Conservation (phyloP, 2,888 invertebrate species). For the Cheilosia urbana region DNA sequence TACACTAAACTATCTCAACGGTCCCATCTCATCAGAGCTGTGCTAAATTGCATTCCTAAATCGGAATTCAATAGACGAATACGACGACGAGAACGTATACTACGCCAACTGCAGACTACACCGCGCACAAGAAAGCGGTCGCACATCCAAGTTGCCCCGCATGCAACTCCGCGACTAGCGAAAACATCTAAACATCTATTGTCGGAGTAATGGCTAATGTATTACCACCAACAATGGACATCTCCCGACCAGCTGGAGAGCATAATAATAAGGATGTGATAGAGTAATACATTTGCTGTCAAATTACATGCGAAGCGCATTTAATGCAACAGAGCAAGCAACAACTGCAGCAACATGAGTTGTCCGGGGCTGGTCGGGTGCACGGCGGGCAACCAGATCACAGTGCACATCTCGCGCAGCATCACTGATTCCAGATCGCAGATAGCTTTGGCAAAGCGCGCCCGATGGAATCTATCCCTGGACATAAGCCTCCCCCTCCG, state of each 20-base stretch:
- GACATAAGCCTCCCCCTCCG: conserved; percentile 29
- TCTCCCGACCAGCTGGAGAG: conserved; percentile 75
- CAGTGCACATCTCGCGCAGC: conserved; percentile 64
- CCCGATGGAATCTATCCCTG: conserved; percentile 70
- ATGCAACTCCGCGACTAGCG: conserved; percentile 52
- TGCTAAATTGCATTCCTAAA: conserved; percentile 74
- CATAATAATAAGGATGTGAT: conserved; percentile 77
- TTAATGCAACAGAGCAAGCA: conserved; percentile 72
- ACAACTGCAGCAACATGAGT: conserved; percentile 63
- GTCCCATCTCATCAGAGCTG: conserved; percentile 55
- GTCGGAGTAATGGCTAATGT: conserved; percentile 76
- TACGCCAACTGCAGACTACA: conserved; percentile 13
- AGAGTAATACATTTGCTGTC: conserved; percentile 79
- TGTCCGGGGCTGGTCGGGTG: conserved; percentile 21
- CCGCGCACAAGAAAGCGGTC: conserved; percentile 15
- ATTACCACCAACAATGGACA: conserved; percentile 76
- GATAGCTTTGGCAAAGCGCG: conserved; percentile 75
- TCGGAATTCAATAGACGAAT: conserved; percentile 66
- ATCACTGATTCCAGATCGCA: conserved; percentile 69
- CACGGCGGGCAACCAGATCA: conserved; percentile 61
- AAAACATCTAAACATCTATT: conserved; percentile 76
- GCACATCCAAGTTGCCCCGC: conserved; percentile 17
- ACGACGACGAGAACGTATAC: conserved; percentile 20
- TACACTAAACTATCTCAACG: conserved; percentile 52
- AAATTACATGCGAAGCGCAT: conserved; percentile 77